Percentiles rank a stretch among this genome's conserved stretches.
Evolutionary conservation across 2,888 invertebrate genomes (phyloP).

Genomic region (Pherbina coryleti): DNA sequence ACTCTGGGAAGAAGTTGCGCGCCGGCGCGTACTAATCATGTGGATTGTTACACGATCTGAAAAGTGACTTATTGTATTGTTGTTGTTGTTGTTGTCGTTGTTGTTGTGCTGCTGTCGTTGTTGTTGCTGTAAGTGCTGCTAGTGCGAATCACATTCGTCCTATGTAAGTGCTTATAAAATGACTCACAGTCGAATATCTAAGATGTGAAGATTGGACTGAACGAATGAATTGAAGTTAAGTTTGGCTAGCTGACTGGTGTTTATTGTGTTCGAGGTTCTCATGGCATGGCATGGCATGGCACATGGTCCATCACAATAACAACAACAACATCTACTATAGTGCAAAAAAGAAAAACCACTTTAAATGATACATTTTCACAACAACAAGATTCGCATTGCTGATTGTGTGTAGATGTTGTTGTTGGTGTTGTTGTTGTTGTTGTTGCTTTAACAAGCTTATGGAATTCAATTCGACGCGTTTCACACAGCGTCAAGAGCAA

Average conservation of each 20-base stretch:
- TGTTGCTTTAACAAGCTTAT: not conserved
- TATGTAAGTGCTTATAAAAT: not conserved
- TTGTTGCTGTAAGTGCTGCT: not conserved
- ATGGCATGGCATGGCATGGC: not conserved
- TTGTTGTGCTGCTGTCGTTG: not conserved
- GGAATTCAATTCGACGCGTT: constrained; percentile 16
- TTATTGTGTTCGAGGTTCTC: too few relatives aligned
- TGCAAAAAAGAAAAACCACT: not conserved
- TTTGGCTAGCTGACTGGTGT: too few relatives aligned
- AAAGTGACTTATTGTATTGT: not conserved
- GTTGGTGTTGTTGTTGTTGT: constrained; percentile 11
- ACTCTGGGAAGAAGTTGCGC: not conserved
- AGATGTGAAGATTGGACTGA: too few relatives aligned
- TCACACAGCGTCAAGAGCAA: constrained; percentile 7
- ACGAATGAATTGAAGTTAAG: too few relatives aligned
- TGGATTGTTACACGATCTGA: constrained; percentile 36
- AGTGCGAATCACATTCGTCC: not conserved
- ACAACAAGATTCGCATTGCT: not conserved
- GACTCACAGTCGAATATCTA: constrained; percentile 1
- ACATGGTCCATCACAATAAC: constrained; percentile 2
- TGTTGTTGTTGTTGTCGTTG: not conserved
- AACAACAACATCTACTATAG: not conserved
- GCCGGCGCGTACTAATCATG: constrained; percentile 37
- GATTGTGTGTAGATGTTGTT: not conserved
- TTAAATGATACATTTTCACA: constrained; percentile 18